Evolutionary conservation across 2,113 vertebrate genomes (phyloP), one percentile per base, ranked within the genome.

Genomic region (Sorex araneus): DNA sequence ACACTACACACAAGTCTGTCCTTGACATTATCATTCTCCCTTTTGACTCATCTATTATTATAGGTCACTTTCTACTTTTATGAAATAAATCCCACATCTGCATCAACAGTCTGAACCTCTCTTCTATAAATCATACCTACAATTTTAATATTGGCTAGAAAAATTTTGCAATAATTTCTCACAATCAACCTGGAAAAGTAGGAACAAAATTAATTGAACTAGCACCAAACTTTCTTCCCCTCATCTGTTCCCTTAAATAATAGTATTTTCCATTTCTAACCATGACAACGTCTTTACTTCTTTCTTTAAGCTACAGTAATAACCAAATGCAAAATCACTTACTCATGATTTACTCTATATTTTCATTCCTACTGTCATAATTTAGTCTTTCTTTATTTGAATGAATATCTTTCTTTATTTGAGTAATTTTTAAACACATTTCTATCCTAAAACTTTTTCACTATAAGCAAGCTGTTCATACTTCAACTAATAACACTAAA

Each of bases 101-200:
- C 67, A 60, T 47, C 54, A 87, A 73, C 18, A 79, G 60, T 15
- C 18, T 71, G 47, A 4, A 66, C 23, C n/a, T 69, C 71, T 74
- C 25, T 54, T 32, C 19, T 64, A n/a, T 6, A 12, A 2, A 25
- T 50, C 13, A 5, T 28, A 30, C 19, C 60, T 79, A n/a, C 36
- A 47, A 75, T 70, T 87, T 80, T 83, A 83, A 85, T 3, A 84
- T 11, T 50, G 7, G n/a, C 7, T 88, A n/a, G 73, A 77, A 60
- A 67, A 92, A 74, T 57, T 92, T 84, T 94, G n/a, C n/a, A 40
- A 94, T 34, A 66, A 63, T 85, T 2, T 87, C 34, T 80, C 74
- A 80, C 4, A 87, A 50, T 40, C 28, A 84, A 16, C 36, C 47
- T 87, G 77, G 75, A 23, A 75, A 9, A 18, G 6, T 8, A 30